Evolutionary conservation across 2,888 invertebrate species (phyloP), one percentile per base, ranked within the genome.

Genomic region (Stenichneumon culpator): DNA sequence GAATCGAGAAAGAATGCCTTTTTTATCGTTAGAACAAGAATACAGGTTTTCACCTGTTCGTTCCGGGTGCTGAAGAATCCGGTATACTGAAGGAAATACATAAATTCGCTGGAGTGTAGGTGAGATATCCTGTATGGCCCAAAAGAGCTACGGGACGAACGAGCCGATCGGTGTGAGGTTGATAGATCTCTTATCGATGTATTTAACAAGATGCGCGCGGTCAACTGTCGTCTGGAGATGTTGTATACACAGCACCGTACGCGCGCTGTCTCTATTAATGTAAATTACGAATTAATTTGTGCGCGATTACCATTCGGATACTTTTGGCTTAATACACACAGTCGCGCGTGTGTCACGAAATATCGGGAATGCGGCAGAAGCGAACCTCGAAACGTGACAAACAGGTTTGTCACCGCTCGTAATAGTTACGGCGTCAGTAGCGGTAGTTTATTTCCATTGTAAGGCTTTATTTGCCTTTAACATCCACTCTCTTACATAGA

Each of bases 121-220:
- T 22, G 54, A 54, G 54, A 22, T 19, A 16, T 52, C 4, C 19
- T 19, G 14, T 28, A 22, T 14, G 25, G 60, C 28, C 22, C 2
- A 22, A 9, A 54, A 16, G 22, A 28, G 28, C 60, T 28, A 14
- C 60, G 60, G 60, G 16, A 16, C 60, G 60, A 60, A 60, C 60
- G 60, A 60, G 16, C 11, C 25, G 60, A 28, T 60, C 28, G 60
- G 60, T 63, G 60, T 7, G 16, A 28, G 60, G 16, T 28, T 16
- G 60, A 63, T 28, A 32, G 32, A 68, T 74, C 73, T 28, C 22
- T 83, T 67, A 63, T 83, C 67, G 72, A 5, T 28, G 60, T 14
- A 28, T 28, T 16, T n/a, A 52, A 32, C 6, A 63, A 16, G n/a
- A 63, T n/a, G 60, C 25, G 60, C 28, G 1, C 28, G 28, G 32